Conservation (phyloP, 2,797 vertebrate genomes). For the Sebastes itinus region DNA sequence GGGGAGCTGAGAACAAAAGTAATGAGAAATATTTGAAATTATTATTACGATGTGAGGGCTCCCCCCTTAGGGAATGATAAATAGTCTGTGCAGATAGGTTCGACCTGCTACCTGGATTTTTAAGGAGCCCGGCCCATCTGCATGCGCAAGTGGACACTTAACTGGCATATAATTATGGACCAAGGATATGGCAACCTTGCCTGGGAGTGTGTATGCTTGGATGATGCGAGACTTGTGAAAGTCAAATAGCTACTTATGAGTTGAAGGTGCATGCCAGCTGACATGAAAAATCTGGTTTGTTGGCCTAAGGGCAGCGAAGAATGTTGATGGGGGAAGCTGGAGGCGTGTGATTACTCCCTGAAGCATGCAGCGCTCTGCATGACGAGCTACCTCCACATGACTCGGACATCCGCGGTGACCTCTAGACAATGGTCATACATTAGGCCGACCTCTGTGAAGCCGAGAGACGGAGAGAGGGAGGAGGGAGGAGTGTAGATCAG, state of each 20-base stretch:
- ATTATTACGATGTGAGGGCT: conserved; percentile 55
- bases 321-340: conserved; percentile 79
- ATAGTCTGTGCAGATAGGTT: conserved; percentile 58
- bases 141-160: conserved; percentile 83
- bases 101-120: conserved; percentile 72
- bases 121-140: conserved; percentile 78
- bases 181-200: conserved; percentile 87
- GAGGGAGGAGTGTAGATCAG: conserved; percentile 41
- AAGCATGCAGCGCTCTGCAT: conserved; percentile 76
- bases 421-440: conserved; percentile 76
- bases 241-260: conserved; percentile 88
- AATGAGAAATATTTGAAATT: conserved; percentile 63
- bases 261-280: conserved; percentile 85
- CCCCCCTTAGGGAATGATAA: conserved; percentile 61
- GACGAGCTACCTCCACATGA: conserved; percentile 74
- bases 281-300: conserved; percentile 87
- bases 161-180: conserved; percentile 84
- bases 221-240: conserved; percentile 87
- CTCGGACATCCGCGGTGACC: conserved; percentile 78
- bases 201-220: conserved; percentile 75
- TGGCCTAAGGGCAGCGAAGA: conserved; percentile 82
- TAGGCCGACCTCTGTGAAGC: conserved; percentile 51
- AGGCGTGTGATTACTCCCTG: conserved; percentile 80
- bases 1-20: conserved; percentile 43
- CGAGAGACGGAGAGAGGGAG: conserved; percentile 40